Conservation (phyloP, 2,113 vertebrate genomes). For the Glaucidium brasilianum region DNA sequence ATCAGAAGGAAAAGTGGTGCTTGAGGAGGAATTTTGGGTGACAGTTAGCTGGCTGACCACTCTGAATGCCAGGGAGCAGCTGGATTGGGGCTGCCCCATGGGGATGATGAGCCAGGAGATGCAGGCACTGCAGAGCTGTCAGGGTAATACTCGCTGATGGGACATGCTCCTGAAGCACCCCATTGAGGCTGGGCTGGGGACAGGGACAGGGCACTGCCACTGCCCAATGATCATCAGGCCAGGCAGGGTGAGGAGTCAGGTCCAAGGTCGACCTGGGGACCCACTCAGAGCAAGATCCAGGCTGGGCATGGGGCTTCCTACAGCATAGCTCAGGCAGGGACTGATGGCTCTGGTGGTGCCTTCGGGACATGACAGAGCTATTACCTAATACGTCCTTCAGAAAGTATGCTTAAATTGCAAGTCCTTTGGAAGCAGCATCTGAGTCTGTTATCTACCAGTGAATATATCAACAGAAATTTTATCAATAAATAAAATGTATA, state of each 20-base stretch:
- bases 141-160: neutral
- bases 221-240: accelerated
- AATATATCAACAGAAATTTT: neutral
- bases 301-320: neutral
- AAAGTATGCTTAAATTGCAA: neutral
- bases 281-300: neutral
- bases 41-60: accelerated
- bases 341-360: neutral
- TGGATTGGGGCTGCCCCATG: accelerated
- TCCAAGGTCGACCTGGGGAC: neutral
- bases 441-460: neutral
- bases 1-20: neutral
- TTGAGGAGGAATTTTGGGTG: neutral
- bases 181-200: accelerated
- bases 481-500: neutral
- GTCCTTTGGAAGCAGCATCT: neutral
- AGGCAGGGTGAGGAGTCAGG: neutral
- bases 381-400: neutral
- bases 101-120: neutral
- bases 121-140: neutral
- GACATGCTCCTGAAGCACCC: neutral
- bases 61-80: neutral
- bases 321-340: neutral
- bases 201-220: neutral
- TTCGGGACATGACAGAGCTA: neutral